phyloP scores from a whole-genome alignment of 2,888 invertebrate genomes.

The Patella caerulea region DNA sequence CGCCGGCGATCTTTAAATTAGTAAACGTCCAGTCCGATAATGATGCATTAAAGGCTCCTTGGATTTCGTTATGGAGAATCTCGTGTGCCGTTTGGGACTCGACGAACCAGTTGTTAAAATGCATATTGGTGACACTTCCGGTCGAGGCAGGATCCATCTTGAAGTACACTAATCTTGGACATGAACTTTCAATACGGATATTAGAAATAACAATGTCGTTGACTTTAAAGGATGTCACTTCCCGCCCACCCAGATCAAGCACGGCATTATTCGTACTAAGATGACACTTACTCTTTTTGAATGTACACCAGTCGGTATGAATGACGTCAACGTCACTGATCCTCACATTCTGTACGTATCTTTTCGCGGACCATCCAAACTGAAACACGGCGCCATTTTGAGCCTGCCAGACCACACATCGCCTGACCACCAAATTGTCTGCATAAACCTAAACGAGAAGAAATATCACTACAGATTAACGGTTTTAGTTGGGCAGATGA shows the following conservation, averaged over 20 bases:
- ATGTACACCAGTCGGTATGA: conserved; percentile 31
- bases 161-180: conserved; percentile 12
- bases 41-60: conserved; percentile 3
- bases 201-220: conserved; percentile 5
- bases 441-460: conserved; percentile 18
- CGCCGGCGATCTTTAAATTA: conserved; percentile 21
- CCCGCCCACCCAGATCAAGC: conserved; percentile 19
- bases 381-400: conserved; percentile 36
- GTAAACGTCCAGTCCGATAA: conserved; percentile 18
- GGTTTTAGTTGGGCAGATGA: no score
- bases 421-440: conserved; percentile 18
- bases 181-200: conserved; percentile 24
- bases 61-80: conserved; percentile 20
- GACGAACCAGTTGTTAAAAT: conserved; percentile 20
- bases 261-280: conserved; percentile 24
- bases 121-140: conserved; percentile 18
- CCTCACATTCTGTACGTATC: conserved; percentile 9
- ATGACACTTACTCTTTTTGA: conserved; percentile 23
- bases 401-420: conserved; percentile 31
- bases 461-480: no score
- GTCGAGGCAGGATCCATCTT: neutral
- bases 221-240: conserved; percentile 4
- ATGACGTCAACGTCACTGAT: conserved; percentile 31
- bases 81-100: conserved; percentile 23
- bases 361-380: conserved; percentile 23